These are phyloP conservation scores for Phenganax stokvisi DNA, from an alignment of 92 coral and sea anemone species.

Conservation along the genomic window DNA sequence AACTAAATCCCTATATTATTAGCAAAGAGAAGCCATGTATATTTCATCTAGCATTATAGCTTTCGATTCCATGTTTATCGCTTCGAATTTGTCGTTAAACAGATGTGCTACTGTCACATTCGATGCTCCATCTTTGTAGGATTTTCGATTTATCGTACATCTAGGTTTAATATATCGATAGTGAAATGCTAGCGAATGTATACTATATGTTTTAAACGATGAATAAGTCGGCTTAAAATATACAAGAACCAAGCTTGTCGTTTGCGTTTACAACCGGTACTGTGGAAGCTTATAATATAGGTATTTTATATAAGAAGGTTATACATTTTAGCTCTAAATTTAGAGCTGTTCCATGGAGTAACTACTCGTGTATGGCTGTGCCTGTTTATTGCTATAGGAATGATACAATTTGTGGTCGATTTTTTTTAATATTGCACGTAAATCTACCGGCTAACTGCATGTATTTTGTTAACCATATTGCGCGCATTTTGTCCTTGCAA, in stretches of 20 bases:
- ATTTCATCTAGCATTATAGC: background rate
- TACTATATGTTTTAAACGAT: background rate
- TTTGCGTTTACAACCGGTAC: background rate
- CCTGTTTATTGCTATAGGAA: background rate
- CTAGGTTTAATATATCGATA: background rate
- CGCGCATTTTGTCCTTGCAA: background rate
- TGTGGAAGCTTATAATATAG: background rate
- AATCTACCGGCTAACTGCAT: background rate
- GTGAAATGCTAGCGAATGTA: background rate
- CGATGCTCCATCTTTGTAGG: background rate
- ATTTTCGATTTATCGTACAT: slow-evolving; percentile 7
- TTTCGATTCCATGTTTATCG: background rate
- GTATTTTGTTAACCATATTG: background rate
- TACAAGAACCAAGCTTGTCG: background rate
- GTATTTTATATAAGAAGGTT: background rate
- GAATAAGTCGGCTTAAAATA: background rate
- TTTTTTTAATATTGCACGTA: background rate
- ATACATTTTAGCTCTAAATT: slow-evolving; percentile 10
- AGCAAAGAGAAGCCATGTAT: slow-evolving; percentile 5
- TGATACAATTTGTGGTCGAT: background rate
- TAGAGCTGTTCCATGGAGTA: background rate
- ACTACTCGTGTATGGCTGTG: background rate
- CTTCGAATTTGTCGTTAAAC: background rate
- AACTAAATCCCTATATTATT: slow-evolving; percentile 47
- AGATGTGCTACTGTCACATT: background rate